Percentiles rank a stretch among this genome's conserved stretches.
Conservation (phyloP, 2,797 vertebrate species). For the Pelochelys cantorii region DNA sequence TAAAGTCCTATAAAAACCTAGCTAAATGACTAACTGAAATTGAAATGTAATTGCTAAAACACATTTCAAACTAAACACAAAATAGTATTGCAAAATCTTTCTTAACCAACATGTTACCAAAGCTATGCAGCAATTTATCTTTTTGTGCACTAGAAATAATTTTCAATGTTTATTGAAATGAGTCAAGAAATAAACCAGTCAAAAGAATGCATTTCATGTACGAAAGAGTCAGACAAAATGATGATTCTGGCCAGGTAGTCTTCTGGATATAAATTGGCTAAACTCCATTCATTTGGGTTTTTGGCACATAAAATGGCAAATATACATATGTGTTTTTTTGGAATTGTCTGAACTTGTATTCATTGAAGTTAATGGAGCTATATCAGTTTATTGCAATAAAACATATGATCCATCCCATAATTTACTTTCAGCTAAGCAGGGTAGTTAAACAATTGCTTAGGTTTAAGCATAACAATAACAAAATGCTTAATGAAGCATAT, state of each 20-base stretch:
- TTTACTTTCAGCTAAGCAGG: not conserved
- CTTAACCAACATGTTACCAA: slow-evolving; percentile 41
- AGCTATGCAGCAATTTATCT: slow-evolving; percentile 5
- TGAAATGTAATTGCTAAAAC: slow-evolving; percentile 28
- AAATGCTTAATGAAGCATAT: not conserved
- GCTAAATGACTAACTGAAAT: slow-evolving; percentile 36
- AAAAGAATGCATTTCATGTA: slow-evolving; percentile 8
- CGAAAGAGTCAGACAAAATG: not conserved
- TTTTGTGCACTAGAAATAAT: slow-evolving; percentile 51
- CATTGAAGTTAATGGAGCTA: not conserved
- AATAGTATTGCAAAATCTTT: not conserved
- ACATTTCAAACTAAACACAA: slow-evolving; percentile 44
- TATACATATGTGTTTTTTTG: not conserved
- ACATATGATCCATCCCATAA: not conserved
- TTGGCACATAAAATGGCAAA: not conserved
- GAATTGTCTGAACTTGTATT: not conserved
- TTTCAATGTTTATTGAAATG: slow-evolving; percentile 5
- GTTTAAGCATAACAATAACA: not conserved
- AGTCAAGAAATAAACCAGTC: slow-evolving; percentile 39
- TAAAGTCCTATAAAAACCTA: slow-evolving; percentile 22
- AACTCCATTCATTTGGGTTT: not conserved
- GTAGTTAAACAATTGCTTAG: not conserved
- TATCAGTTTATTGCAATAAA: not conserved
- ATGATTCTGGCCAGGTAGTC: not conserved
- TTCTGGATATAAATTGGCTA: slow-evolving; percentile 2